Evolutionary conservation across 2,113 vertebrate species (phyloP), one percentile per base, ranked within the genome.

Genomic region (Chelonoidis abingdonii): DNA sequence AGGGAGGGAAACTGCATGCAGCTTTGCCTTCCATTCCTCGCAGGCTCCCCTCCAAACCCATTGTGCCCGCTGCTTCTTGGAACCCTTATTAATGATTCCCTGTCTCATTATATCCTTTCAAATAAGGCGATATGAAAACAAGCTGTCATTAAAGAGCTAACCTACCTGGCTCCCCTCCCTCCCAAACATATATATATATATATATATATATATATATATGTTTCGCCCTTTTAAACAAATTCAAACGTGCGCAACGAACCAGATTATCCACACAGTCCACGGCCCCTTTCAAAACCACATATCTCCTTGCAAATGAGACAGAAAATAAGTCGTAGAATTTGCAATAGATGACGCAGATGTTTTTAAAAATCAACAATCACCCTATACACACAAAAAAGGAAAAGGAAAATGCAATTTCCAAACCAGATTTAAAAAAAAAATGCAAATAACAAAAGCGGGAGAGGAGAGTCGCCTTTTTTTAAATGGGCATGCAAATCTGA

Each of bases 81-180:
- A 85, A 91, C 89, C 94, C 91, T 80, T 44, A 47, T 75, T 53
- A 86, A 95, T 78, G 87, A 81, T 92, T 82, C 88, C 89, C 96
- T 92, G 86, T 87, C 84, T 97, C 84, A 44, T 94, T 92, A 95
- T 92, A 95, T 95, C 91, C 92, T 92, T 93, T 96, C 96, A 90
- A 91, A 93, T 80, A 96, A 97, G 87, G 87, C 93, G 81, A 87
- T 92, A 75, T 59, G 76, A 96, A 85, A 87, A 89, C 78, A 75
- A 94, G 69, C 92, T 96, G 85, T 90, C 96, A 95, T 79, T 93
- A 84, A 94, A 75, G 59, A 72, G 84, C 69, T 94, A 93, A 94
- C 95, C 97, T 97, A 98, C 96, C 98, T 97, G 97, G 81, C 82
- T 97, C 94, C 87, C 85, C 80, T 72, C 95, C 86, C 83, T 80